phyloP scores from a whole-genome alignment of 2,888 invertebrate species.

The Invenusta paracnida region DNA sequence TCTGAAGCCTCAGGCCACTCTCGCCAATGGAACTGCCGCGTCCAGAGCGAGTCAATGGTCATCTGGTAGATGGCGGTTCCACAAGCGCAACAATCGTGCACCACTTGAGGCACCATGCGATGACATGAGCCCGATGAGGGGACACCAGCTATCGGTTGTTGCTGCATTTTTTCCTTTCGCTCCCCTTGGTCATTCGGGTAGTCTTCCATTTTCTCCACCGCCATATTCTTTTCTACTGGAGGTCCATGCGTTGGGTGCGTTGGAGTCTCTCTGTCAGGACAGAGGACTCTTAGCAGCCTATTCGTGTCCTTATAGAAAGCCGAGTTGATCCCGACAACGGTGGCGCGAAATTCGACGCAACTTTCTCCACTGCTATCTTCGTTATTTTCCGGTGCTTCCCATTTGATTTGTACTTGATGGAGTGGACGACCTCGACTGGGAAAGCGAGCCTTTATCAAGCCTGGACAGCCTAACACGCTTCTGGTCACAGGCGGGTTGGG shows the following conservation, averaged over 20 bases:
- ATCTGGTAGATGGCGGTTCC: slow-evolving; percentile 94
- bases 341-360: background rate
- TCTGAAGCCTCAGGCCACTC: slow-evolving; percentile 62
- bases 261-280: background rate
- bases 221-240: background rate
- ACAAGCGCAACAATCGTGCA: slow-evolving; percentile 68
- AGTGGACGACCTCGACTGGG: background rate
- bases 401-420: background rate
- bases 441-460: background rate
- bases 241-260: too few relatives aligned
- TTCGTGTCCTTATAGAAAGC: slow-evolving; percentile 4
- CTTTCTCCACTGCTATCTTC: background rate
- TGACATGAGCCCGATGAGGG: background rate
- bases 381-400: background rate
- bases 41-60: slow-evolving; percentile 89
- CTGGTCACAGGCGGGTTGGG: slow-evolving; percentile 2
- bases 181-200: background rate
- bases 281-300: background rate
- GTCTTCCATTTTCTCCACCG: background rate
- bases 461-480: background rate
- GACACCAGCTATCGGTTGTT: background rate
- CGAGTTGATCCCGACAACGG: background rate
- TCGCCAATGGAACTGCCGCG: slow-evolving; percentile 86
- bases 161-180: background rate
- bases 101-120: background rate